These are phyloP conservation scores for Drosophila suzukii DNA, from an alignment of 1,140 invertebrate species.

Conservation along the genomic window DNA sequence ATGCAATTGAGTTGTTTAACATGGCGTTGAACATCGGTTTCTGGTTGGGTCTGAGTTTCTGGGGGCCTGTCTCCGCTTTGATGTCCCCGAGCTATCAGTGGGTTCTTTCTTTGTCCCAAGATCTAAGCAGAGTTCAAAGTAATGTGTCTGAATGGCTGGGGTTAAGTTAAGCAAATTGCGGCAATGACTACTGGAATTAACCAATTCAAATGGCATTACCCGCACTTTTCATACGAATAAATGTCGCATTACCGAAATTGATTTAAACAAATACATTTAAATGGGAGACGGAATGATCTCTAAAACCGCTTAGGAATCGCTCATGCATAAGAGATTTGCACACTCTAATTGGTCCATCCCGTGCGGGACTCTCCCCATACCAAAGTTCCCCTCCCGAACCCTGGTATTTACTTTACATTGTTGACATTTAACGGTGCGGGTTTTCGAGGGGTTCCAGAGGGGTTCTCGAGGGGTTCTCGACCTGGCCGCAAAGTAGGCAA, in stretches of 20 bases:
- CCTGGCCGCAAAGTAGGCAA: constrained; percentile 72
- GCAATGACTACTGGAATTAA: constrained; percentile 31
- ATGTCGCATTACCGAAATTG: constrained; percentile 60
- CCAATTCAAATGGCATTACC: constrained; percentile 38
- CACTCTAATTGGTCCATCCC: constrained; percentile 70
- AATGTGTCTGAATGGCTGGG: constrained; percentile 14
- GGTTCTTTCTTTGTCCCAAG: constrained; percentile 23
- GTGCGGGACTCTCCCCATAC: constrained; percentile 27
- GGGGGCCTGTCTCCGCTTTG: constrained; percentile 28
- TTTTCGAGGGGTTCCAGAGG: constrained; percentile 45
- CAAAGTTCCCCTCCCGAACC: not conserved
- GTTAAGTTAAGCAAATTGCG: constrained; percentile 39
- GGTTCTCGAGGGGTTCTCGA: constrained; percentile 63
- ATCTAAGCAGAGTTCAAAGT: constrained; percentile 47
- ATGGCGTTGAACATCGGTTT: constrained; percentile 71
- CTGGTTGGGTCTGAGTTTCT: constrained; percentile 5
- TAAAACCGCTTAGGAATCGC: constrained; percentile 72
- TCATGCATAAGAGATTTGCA: constrained; percentile 73
- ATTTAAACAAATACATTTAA: constrained; percentile 73
- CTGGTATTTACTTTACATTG: constrained; percentile 29
- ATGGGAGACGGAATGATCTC: constrained; percentile 32
- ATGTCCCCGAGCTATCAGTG: constrained; percentile 23
- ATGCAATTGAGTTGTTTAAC: constrained; percentile 78
- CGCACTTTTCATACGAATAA: constrained; percentile 45
- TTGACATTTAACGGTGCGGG: constrained; percentile 65